Conservation (phyloP, 2,888 invertebrate species). For the Gibbula magus region DNA sequence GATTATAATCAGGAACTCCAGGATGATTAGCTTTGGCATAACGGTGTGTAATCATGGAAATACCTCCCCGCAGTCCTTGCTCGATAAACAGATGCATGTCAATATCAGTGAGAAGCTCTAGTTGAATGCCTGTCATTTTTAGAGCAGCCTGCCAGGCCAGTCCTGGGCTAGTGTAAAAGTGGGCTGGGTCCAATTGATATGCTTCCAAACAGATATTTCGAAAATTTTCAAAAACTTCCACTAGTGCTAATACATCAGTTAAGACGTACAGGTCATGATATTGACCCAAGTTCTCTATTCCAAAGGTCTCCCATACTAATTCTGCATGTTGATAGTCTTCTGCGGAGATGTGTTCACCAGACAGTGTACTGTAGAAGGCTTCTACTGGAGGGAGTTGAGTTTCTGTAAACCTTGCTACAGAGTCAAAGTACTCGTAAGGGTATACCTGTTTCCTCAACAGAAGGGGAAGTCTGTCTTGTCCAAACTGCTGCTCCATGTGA, state of each 20-base stretch:
- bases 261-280: background rate
- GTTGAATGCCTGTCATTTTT: slow-evolving; percentile 48
- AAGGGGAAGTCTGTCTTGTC: too few relatives aligned
- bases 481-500: too few relatives aligned
- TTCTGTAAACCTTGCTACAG: background rate
- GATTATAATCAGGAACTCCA: too few relatives aligned
- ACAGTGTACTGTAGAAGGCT: background rate
- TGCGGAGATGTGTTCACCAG: background rate
- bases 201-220: background rate
- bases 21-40: too few relatives aligned
- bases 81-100: slow-evolving; percentile 46
- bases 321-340: too few relatives aligned
- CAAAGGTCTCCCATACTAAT: too few relatives aligned
- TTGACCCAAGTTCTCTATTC: too few relatives aligned
- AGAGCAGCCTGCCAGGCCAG: slow-evolving; percentile 60
- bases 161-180: slow-evolving; percentile 52
- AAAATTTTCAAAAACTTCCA: background rate
- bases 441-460: too few relatives aligned
- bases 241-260: background rate
- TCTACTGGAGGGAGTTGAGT: background rate
- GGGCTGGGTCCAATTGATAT: background rate
- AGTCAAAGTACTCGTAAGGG: background rate
- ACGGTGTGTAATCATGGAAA: too few relatives aligned
- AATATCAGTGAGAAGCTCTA: slow-evolving; percentile 50
- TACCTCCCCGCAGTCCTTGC: slow-evolving; percentile 41